Evolutionary conservation across 2,797 vertebrate genomes (phyloP), one percentile per base, ranked within the genome.

Genomic region (Eospalax fontanierii): DNA sequence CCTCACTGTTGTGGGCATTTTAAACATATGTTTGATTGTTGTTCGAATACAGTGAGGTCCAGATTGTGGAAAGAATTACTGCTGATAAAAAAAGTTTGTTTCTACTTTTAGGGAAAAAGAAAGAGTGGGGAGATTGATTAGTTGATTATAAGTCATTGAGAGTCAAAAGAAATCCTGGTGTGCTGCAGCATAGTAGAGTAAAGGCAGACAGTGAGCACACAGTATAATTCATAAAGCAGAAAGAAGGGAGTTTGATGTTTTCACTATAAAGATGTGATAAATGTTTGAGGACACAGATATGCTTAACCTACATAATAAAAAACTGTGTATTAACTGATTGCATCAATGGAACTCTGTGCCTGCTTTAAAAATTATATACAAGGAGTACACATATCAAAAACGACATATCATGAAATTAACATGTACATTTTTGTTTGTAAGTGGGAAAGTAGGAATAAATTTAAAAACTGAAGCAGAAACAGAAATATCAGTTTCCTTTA

Each of bases 21-120:
- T n/a, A 33, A 91, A 94, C 80, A 4, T 76, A 26, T 11, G 6
- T 85, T 90, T 85, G 57, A 78, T 85, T 84, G 50, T 90, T 63
- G 54, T 61, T 50, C 40, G n/a, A 2, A 15, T 68, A 40, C 38
- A 12, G 0, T 78, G 70, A 81, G 2, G 7, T 26, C 12, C 74
- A 54, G 1, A 91, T 50, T 61, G 35, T 78, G 7, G 24, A 85
- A 26, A 82, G 1, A 19, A 66, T 30, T 54, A 22, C 14, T 66
- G 65, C 8, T n/a, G 30, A 71, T 28, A 38, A 76, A 14, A 30
- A 16, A 24, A 11, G 11, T n/a, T 54, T 15, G 50, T 3, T 68
- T 26, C 26, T 18, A 88, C 63, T 76, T 76, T 43, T 18, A 46
- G 43, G 46, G 33, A 81, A 43, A 40, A 74, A 43, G 40, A 22